phyloP scores from a whole-genome alignment of 2,888 invertebrate species.

The Microctonus hyperodae region DNA sequence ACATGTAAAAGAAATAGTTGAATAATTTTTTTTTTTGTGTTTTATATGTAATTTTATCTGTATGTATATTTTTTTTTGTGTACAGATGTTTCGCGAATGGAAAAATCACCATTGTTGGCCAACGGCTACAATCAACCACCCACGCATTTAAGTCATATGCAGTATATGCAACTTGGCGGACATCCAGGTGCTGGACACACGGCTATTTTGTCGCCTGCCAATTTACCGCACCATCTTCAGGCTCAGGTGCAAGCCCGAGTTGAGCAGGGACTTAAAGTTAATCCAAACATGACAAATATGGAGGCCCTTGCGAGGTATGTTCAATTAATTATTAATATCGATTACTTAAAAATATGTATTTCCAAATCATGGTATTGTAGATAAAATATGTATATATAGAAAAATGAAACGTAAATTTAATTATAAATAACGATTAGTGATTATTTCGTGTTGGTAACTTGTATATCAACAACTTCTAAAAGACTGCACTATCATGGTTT shows the following conservation, averaged over 20 bases:
- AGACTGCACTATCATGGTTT: conserved; percentile 17
- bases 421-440: not conserved
- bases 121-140: conserved; percentile 96
- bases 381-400: no score
- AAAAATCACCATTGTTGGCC: conserved; percentile 89
- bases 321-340: conserved; percentile 10
- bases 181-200: conserved; percentile 73
- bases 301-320: conserved; percentile 87
- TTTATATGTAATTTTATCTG: no score
- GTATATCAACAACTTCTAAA: not conserved
- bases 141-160: conserved; percentile 90
- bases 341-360: not conserved
- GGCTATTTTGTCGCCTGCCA: conserved; percentile 88
- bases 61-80: not conserved
- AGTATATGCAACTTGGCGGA: conserved; percentile 90
- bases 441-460: not conserved
- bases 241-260: conserved; percentile 76
- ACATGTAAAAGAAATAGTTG: not conserved
- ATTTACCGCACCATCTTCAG: conserved; percentile 75
- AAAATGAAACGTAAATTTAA: not conserved
- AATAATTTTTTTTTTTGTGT: no score
- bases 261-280: conserved; percentile 85
- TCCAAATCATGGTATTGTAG: no score
- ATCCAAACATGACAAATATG: conserved; percentile 82
- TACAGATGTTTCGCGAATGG: conserved; percentile 86